A percentile compares a stretch with the other conserved stretches of the same genome.
These are phyloP conservation scores for Catharus minimus DNA, from an alignment of 2,113 vertebrate genomes.

Conservation along the genomic window DNA sequence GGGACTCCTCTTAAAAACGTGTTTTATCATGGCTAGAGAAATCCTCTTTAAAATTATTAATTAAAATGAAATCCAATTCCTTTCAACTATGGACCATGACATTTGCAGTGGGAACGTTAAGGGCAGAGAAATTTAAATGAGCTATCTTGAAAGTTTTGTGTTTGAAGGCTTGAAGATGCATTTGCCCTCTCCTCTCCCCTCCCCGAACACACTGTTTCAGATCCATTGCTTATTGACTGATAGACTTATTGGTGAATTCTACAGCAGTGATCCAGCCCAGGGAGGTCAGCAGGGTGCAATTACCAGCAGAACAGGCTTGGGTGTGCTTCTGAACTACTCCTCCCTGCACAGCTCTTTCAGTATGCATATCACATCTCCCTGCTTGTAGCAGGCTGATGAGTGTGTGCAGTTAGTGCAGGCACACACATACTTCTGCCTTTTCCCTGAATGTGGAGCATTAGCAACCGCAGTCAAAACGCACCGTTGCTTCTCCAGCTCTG, in stretches of 20 bases:
- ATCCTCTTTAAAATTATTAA: constrained; percentile 20
- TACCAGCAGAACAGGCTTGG: constrained; percentile 42
- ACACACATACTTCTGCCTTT: constrained; percentile 59
- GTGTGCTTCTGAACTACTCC: constrained; percentile 48
- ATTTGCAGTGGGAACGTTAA: not conserved
- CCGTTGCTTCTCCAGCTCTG: constrained; percentile 44
- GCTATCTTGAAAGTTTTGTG: constrained; percentile 20
- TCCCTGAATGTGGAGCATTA: constrained; percentile 65
- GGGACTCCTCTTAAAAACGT: not conserved
- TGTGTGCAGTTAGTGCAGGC: constrained; percentile 64
- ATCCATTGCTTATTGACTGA: constrained; percentile 46
- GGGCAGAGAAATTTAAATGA: not conserved
- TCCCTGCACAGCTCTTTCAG: constrained; percentile 59
- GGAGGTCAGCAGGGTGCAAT: constrained; percentile 69
- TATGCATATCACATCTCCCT: constrained; percentile 73
- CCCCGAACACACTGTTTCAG: not conserved
- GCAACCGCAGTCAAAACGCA: constrained; percentile 66
- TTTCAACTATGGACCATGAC: not conserved
- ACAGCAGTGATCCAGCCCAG: constrained; percentile 28
- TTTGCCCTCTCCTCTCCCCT: not conserved
- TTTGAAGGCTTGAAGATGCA: not conserved
- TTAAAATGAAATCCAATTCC: constrained; percentile 20
- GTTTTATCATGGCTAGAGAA: not conserved
- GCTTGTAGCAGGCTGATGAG: constrained; percentile 69
- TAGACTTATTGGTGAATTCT: constrained; percentile 50